These are phyloP conservation scores for Leistus spinibarbis DNA, from an alignment of 2,888 invertebrate genomes.

Conservation along the genomic window DNA sequence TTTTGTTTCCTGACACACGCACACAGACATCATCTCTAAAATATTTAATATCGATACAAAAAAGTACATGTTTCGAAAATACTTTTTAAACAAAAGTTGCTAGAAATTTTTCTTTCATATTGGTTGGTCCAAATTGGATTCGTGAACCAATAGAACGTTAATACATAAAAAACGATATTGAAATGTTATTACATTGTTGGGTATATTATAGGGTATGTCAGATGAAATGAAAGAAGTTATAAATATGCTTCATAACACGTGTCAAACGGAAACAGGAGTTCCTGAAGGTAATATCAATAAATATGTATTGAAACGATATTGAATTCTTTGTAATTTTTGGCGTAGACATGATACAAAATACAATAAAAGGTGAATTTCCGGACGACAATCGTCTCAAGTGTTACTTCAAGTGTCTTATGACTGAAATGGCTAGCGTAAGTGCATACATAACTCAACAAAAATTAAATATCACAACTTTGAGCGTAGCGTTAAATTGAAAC, in stretches of 20 bases:
- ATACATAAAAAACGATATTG: too few species aligned
- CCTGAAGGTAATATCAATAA: constrained; percentile 43
- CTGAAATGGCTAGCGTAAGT: constrained; percentile 51
- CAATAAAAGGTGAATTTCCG: constrained; percentile 51
- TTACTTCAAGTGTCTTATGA: constrained; percentile 53
- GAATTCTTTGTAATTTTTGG: not conserved
- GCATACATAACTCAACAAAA: not conserved
- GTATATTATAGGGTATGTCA: constrained; percentile 13
- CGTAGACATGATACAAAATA: constrained; percentile 49
- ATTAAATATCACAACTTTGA: not conserved
- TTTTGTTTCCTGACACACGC: not conserved
- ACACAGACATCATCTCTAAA: too few species aligned
- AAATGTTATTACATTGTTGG: too few species aligned
- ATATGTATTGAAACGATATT: not conserved
- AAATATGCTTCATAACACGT: constrained; percentile 45
- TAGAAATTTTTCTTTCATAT: too few species aligned
- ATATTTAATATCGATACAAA: too few species aligned
- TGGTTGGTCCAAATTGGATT: too few species aligned
- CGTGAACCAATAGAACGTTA: too few species aligned
- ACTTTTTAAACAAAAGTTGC: too few species aligned
- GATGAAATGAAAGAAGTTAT: constrained; percentile 44
- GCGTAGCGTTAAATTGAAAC: too few species aligned
- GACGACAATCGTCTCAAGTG: constrained; percentile 54
- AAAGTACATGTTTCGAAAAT: too few species aligned
- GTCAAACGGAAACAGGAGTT: constrained; percentile 46